Conservation (phyloP, 2,797 vertebrate genomes). For the Oreochromis grahami region DNA sequence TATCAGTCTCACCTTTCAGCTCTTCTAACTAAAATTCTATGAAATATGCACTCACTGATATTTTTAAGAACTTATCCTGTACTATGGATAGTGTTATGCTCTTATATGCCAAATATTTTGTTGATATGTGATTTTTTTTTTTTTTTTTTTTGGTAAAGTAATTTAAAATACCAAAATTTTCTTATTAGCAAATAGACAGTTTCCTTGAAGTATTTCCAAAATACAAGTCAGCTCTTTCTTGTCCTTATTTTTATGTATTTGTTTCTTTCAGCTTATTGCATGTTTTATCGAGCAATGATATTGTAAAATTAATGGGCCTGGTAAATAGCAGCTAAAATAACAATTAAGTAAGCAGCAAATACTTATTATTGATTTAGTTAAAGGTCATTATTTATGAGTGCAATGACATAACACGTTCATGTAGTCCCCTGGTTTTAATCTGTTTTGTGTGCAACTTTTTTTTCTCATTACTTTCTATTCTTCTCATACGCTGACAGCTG, state of each 20-base stretch:
- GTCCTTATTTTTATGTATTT: not conserved
- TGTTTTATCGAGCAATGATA: not conserved
- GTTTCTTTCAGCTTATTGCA: not conserved
- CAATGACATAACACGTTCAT: conserved; percentile 24
- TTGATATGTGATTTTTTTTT: not conserved
- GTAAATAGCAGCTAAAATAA: not conserved
- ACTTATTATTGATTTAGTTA: conserved; percentile 37
- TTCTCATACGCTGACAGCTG: conserved; percentile 46
- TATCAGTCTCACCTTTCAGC: not conserved
- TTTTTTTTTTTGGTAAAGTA: not conserved
- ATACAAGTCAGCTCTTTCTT: not conserved
- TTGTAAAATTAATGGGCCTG: not conserved
- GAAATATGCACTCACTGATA: not conserved
- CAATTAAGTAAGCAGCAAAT: conserved; percentile 17
- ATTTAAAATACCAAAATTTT: not conserved
- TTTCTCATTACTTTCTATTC: conserved; percentile 62
- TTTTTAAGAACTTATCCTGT: not conserved
- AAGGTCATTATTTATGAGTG: conserved; percentile 53
- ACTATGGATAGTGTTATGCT: not conserved
- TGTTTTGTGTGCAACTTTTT: conserved; percentile 40
- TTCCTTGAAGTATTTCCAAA: not conserved
- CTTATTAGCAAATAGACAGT: not conserved
- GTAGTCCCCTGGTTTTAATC: conserved; percentile 5
- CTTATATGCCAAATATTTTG: not conserved
- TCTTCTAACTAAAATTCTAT: not conserved